Evolutionary conservation across 2,888 invertebrate species (phyloP), one percentile per base, ranked within the genome.

Genomic region (Heliconius hortense): DNA sequence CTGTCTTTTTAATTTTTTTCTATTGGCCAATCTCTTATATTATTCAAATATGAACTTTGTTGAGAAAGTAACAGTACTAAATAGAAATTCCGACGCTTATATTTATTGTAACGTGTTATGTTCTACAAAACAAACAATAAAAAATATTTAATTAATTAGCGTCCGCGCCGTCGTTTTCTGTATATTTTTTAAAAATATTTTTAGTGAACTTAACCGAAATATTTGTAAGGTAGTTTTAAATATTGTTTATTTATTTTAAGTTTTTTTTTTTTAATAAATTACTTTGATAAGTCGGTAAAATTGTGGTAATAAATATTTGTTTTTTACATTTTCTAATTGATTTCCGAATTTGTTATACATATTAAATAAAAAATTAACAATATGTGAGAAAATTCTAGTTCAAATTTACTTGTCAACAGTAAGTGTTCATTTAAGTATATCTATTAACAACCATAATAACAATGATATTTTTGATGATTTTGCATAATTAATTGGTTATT

Each of bases 21-120:
- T 66, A 68, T 31, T 35, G 28, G 26, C 11, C 21, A 68, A 28
- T 53, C 43, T 48, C 48, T 48, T n/a, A 24, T 15, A 31, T n/a
- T n/a, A n/a, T 39, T n/a, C 7, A 15, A 35, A 15, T 24, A 68
- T 43, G 67, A 77, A 78, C 70, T 78, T 74, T 76, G 75, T 79
- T 77, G 75, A 75, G 77, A 79, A 80, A 81, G 79, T 81, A 81
- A 81, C 80, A 80, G 78, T 80, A 78, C 68, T 59, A 67, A 76
- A 71, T 77, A 76, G 75, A 78, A 76, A 79, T 76, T 78, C 73
- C 72, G 75, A 74, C 72, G 64, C 77, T 76, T 73, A 70, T 69
- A 68, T 76, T 71, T 72, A 66, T 67, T 76, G 74, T 78, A 70
- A 74, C 74, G 70, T 76, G 72, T 76, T 73, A 75, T 70, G 43